Evolutionary conservation across 2,797 vertebrate species (phyloP), one percentile per base, ranked within the genome.

Genomic region (Distichodus sexfasciatus): DNA sequence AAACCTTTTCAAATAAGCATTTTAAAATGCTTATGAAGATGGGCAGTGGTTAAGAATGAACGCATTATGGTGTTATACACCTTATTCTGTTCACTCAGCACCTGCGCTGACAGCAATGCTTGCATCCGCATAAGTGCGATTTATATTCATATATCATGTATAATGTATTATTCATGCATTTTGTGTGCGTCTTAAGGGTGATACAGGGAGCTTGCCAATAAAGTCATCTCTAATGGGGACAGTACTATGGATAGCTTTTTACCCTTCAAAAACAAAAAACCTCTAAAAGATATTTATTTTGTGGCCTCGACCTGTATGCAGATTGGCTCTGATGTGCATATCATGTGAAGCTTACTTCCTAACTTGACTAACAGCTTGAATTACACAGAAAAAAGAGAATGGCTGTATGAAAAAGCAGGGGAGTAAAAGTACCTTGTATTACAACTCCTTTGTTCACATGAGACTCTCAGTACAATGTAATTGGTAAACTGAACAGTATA

Each of bases 81-180:
- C 1, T 14, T 1, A 40, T 5, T 60, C 15, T 40, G 35, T 68
- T 44, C 31, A 29, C 14, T 64, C 50, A 60, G 55, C 44, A 15
- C 7, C 51, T 51, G 14, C 44, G 15, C 19, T 21, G 38, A 43
- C 5, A 53, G 40, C 19, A 28, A 17, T 54, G 29, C 11, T 70
- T 1, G 21, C 14, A 28, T 31, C 40, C 24, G 7, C 48, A 35
- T 48, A 40, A 28, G 5, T 61, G 36, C 36, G 26, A 57, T 23
- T 40, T 33, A 57, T n/a, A 57, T 41, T 64, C 44, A 64, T 47
- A 23, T 4, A 33, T 47, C 36, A 36, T 46, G 11, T 47, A 36
- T 46, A 15, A 64, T 64, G 28, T 46, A 47, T 71, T 64, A 57
- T 57, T 47, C 15, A 64, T 47, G 41, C 12, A 5, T 23, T 57